A percentile compares a stretch with the other conserved stretches of the same genome.
Conservation (phyloP, 2,797 vertebrate genomes). For the Amblyopsis hoosieri region DNA sequence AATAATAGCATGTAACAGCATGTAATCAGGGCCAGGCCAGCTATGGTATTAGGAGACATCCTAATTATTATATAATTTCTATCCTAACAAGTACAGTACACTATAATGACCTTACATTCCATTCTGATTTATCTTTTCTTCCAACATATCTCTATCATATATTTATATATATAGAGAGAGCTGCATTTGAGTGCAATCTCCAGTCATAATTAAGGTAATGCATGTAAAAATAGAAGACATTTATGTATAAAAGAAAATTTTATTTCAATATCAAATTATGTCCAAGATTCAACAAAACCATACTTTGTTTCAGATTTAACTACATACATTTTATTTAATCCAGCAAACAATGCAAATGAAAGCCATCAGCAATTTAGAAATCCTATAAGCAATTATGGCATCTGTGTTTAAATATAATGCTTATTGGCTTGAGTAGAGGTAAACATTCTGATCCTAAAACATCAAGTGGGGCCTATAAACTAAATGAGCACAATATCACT, state of each 20-base stretch:
- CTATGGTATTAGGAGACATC: too few species aligned
- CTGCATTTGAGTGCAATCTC: too few species aligned
- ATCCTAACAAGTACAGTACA: too few species aligned
- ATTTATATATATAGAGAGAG: too few species aligned
- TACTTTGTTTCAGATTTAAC: slow-evolving; percentile 3
- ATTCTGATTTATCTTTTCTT: too few species aligned
- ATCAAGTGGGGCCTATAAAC: background rate
- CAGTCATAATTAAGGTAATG: too few species aligned
- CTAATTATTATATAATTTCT: too few species aligned
- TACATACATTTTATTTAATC: slow-evolving; percentile 23
- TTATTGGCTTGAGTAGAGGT: slow-evolving; percentile 43
- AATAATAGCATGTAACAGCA: too few species aligned
- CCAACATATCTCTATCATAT: too few species aligned
- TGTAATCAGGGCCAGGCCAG: too few species aligned
- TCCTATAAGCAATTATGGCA: slow-evolving; percentile 57
- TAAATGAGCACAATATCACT: slow-evolving; percentile 15
- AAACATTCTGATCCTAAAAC: slow-evolving; percentile 29
- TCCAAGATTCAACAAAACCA: slow-evolving; percentile 29
- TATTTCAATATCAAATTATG: slow-evolving; percentile 42
- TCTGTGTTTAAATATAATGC: slow-evolving; percentile 27
- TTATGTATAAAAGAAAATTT: slow-evolving; percentile 37
- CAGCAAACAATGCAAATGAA: slow-evolving; percentile 32
- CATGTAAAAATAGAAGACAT: background rate
- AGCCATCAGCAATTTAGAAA: slow-evolving; percentile 33
- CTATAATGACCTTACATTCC: too few species aligned